Conservation (phyloP, 2,113 vertebrate genomes). For the Emydocephalus ijimae region DNA sequence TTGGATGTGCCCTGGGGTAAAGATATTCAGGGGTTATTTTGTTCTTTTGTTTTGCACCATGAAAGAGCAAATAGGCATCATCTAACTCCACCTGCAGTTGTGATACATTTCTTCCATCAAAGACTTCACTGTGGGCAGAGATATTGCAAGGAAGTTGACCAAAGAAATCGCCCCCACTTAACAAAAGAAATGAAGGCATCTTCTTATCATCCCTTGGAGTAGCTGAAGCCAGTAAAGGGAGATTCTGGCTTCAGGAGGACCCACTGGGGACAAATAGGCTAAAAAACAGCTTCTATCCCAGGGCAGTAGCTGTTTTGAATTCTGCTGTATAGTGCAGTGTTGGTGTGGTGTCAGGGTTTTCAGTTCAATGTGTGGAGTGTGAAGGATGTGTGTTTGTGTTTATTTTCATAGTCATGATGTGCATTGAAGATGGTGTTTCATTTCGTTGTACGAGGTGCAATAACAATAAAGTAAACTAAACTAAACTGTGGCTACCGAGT, state of each 20-base stretch:
- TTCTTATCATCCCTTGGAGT: not conserved
- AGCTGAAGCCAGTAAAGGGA: not conserved
- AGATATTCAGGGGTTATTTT: not conserved
- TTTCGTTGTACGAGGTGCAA: too few relatives aligned
- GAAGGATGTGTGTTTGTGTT: too few relatives aligned
- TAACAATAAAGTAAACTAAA: too few relatives aligned
- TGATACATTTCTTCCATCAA: not conserved
- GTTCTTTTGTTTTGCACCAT: not conserved
- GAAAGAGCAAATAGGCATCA: not conserved
- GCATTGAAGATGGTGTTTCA: too few relatives aligned
- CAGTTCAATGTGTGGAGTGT: too few relatives aligned
- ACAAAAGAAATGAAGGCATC: not conserved
- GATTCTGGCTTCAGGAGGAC: not conserved
- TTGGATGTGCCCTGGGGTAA: not conserved
- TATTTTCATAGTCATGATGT: too few relatives aligned
- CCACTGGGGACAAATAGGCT: too few relatives aligned
- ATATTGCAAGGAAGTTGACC: not conserved
- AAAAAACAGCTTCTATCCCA: too few relatives aligned
- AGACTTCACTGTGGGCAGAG: not conserved
- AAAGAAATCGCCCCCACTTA: not conserved
- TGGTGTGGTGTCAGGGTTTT: too few relatives aligned
- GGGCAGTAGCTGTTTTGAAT: too few relatives aligned
- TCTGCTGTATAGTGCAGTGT: too few relatives aligned
- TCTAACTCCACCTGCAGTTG: not conserved
- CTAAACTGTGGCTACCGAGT: not conserved